Base-by-base conservation (phyloP, 2,888 invertebrate species). In the Chymomyza amoena region DNA sequence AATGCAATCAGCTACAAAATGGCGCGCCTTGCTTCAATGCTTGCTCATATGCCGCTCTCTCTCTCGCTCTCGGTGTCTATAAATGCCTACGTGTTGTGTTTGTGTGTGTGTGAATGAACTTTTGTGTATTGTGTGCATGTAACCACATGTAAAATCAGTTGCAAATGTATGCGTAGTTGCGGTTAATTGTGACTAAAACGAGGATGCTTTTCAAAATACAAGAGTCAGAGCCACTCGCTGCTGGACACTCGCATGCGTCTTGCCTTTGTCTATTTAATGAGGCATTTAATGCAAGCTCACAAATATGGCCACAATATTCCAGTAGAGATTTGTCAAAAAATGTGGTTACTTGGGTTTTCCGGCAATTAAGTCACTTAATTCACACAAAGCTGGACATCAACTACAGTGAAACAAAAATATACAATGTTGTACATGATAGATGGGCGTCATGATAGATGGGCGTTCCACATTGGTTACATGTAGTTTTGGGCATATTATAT, bases 281-380 rank as follows among this genome's bases (percentile, higher is more conserved):
- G 72, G 76, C 67, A 75, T 75, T 78, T 59, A 67, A 66, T 78
- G 79, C 68, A 70, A 68, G 57, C 25, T 57, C 66, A 76, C 68
- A 79, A 79, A 68, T 72, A 70, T 66, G 62, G n/a, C 56, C 10
- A 18, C 64, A 64, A 60, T 45, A 45, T 45, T 45, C 39, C 39
- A 45, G 39, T 45, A 45, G 39, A 45, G 13, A 45, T 45, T 45
- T 45, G 39, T 45, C 39, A 45, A 45, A 45, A 45, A 45, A 13
- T 45, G 39, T 45, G 39, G 39, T 13, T 45, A 4, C 39, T 45
- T 10, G 10, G 39, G 10, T 45, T 45, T 45, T 45, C 10, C 13
- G 39, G 39, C 39, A 45, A 45, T 45, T 45, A 13, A 45, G 39
- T 45, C 13, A 13, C 13, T 45, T 45, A 45, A 45, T 45, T 45